Evolutionary conservation across 2,888 invertebrate species (phyloP), one percentile per base, ranked within the genome.

Genomic region (Parnassius apollo): DNA sequence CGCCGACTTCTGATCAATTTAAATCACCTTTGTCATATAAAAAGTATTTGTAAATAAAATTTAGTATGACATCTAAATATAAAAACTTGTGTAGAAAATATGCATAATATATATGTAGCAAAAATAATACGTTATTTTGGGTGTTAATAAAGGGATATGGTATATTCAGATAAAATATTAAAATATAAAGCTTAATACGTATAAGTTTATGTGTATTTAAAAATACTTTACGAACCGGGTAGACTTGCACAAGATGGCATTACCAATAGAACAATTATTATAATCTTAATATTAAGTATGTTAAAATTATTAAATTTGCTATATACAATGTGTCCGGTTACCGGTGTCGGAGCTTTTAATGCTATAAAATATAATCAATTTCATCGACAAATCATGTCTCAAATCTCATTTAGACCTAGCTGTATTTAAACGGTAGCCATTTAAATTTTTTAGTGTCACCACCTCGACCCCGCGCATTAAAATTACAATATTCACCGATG

Each of bases 181-280:
- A 35, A 42, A 57, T 11, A 22, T 18, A 13, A 42, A 22, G 51
- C 50, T 45, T 25, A n/a, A 9, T 49, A 49, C 0, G 2, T 0
- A 49, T 49, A 8, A 13, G n/a, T 12, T 49, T 13, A 46, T 11
- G 2, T 46, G n/a, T 46, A 46, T 46, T 12, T 12, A n/a, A n/a
- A 46, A 3, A 1, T 4, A 46, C 44, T 22, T 44, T 3, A 46
- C 12, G 4, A 11, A 53, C 35, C 35, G 25, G 9, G 49, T 48
- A 55, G 55, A 61, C 61, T 61, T 55, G 60, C 42, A 44, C 35
- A 42, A 50, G 25, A 61, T 61, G 50, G 50, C 55, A 25, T 61
- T 50, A 25, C 49, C 49, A 44, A 18, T 9, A 44, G 2, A 25
- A 22, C 10, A 45, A 25, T 4, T 44, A 18, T 13, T 44, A 18